phyloP scores from a whole-genome alignment of 2,797 vertebrate species.

The Loris lydekkerianus region DNA sequence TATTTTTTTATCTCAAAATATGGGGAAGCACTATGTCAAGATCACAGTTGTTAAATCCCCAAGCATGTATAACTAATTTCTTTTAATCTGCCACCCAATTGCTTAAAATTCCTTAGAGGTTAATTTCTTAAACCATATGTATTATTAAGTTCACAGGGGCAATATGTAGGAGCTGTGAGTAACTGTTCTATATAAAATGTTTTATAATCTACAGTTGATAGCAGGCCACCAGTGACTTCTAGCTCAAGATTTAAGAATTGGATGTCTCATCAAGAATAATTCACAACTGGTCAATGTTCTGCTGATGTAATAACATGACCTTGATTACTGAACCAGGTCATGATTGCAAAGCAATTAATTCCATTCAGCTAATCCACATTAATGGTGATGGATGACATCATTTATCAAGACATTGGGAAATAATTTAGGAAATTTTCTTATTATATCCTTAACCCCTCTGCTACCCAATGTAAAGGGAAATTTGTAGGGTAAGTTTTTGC shows the following conservation, averaged over 20 bases:
- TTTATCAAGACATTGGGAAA: slow-evolving; percentile 81
- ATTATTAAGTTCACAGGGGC: slow-evolving; percentile 69
- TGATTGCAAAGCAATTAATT: slow-evolving; percentile 87
- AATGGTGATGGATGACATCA: slow-evolving; percentile 82
- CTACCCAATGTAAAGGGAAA: slow-evolving; percentile 63
- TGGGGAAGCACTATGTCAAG: slow-evolving; percentile 65
- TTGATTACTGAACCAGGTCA: slow-evolving; percentile 76
- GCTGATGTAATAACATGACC: slow-evolving; percentile 79
- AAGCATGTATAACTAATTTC: slow-evolving; percentile 79
- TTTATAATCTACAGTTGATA: slow-evolving; percentile 88
- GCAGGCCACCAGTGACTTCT: slow-evolving; percentile 87
- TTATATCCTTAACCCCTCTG: slow-evolving; percentile 65
- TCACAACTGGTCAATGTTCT: slow-evolving; percentile 76
- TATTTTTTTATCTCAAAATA: slow-evolving; percentile 68
- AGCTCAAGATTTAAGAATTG: slow-evolving; percentile 83
- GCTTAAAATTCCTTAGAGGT: slow-evolving; percentile 81
- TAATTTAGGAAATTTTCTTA: slow-evolving; percentile 77
- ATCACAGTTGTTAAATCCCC: slow-evolving; percentile 78
- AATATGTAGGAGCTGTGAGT: slow-evolving; percentile 70
- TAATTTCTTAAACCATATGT: slow-evolving; percentile 70
- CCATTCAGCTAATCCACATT: slow-evolving; percentile 76
- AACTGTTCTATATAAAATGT: slow-evolving; percentile 87
- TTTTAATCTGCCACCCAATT: slow-evolving; percentile 78
- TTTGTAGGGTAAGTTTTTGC: slow-evolving; percentile 72
- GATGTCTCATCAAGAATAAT: slow-evolving; percentile 72